phyloP scores from a whole-genome alignment of 2,113 vertebrate species.

The Mesembrinibis cayennensis region DNA sequence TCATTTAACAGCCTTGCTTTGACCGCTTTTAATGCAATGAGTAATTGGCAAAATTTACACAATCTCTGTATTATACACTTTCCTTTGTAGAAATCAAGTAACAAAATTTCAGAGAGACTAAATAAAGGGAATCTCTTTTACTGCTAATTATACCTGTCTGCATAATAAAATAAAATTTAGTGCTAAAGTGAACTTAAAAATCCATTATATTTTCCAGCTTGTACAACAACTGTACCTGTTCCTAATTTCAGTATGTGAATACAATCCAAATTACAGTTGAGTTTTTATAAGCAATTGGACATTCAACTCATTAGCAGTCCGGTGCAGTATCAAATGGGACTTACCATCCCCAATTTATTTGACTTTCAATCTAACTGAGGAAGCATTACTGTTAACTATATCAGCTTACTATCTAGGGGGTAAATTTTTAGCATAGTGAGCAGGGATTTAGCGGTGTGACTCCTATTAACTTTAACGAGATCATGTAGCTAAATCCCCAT shows the following conservation, averaged over 20 bases:
- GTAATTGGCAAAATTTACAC: not conserved
- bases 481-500: slow-evolving; percentile 55
- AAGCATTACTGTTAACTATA: slow-evolving; percentile 37
- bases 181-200: not conserved
- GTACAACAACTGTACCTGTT: not conserved
- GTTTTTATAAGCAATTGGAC: not conserved
- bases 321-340: slow-evolving; percentile 12
- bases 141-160: not conserved
- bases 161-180: not conserved
- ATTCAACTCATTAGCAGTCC: slow-evolving; percentile 19
- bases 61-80: rapidly evolving
- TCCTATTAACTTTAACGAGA: slow-evolving; percentile 58
- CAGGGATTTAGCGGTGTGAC: slow-evolving; percentile 53
- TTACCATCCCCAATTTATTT: slow-evolving; percentile 17
- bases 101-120: not conserved
- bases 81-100: not conserved
- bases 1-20: not conserved
- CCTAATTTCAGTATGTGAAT: not conserved
- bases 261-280: not conserved
- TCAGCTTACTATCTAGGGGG: slow-evolving; percentile 54
- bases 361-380: slow-evolving; percentile 35
- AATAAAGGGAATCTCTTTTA: not conserved
- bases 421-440: slow-evolving; percentile 31
- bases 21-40: not conserved
- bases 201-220: not conserved